Percentiles rank a stretch among this genome's conserved stretches.
Conservation (phyloP, 2,888 invertebrate genomes). For the Aleiodes leptofemur region DNA sequence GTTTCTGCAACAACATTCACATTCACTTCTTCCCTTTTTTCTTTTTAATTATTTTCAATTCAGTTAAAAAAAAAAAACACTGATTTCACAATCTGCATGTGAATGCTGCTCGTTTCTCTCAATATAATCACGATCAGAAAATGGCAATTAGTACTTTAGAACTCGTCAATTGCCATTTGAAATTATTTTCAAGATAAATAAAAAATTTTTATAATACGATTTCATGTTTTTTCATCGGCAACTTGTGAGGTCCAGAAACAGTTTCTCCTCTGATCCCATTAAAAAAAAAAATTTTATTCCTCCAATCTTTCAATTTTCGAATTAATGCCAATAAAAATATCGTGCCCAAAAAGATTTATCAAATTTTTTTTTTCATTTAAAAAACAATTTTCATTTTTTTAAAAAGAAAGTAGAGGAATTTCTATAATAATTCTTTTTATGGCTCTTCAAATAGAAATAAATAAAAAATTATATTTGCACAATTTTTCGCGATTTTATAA, state of each 20-base stretch:
- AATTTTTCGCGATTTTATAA: too few species aligned
- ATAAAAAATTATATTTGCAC: too few species aligned
- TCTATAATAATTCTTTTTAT: too few species aligned
- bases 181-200: conserved; percentile 53
- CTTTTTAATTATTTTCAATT: conserved; percentile 34
- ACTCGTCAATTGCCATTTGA: conserved; percentile 62
- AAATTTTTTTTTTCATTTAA: background rate
- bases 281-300: conserved; percentile 2
- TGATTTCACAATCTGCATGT: conserved; percentile 27
- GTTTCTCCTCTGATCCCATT: conserved; percentile 29
- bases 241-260: conserved; percentile 63
- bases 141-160: conserved; percentile 58
- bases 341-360: background rate
- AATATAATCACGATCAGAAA: conserved; percentile 40
- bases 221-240: conserved; percentile 52
- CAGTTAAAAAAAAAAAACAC: conserved; percentile 29
- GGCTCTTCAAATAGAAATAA: too few species aligned
- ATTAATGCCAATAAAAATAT: background rate
- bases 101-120: conserved; percentile 1
- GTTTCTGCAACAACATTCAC: conserved; percentile 31
- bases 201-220: conserved; percentile 65
- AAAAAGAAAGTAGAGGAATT: too few species aligned
- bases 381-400: background rate
- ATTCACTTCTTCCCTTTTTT: conserved; percentile 37
- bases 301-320: background rate